phyloP scores from a whole-genome alignment of 1,140 invertebrate genomes.

The Halictus rubicundus region DNA sequence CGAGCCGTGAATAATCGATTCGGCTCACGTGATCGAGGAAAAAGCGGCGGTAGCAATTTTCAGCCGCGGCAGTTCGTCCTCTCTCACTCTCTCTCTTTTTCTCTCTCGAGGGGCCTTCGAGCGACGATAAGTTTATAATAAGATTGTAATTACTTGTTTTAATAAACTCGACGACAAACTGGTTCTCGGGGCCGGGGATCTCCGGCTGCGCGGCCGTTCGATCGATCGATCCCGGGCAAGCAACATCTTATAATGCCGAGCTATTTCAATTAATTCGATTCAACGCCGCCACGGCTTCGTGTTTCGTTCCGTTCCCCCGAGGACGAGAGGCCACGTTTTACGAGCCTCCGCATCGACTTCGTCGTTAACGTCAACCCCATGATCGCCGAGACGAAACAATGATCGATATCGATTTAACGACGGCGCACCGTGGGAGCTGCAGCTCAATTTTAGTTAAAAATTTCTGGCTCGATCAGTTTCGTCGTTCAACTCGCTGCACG shows the following conservation, averaged over 20 bases:
- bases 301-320: not conserved
- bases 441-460: not conserved
- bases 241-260: not conserved
- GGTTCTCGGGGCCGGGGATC: not conserved
- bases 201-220: slow-evolving; percentile 26
- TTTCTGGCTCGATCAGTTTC: not conserved
- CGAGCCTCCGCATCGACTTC: slow-evolving; percentile 8
- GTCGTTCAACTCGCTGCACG: too few species aligned
- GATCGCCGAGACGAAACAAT: slow-evolving; percentile 34
- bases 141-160: slow-evolving; percentile 51
- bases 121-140: slow-evolving; percentile 47
- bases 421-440: not conserved
- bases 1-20: slow-evolving; percentile 38
- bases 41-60: slow-evolving; percentile 27
- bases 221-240: slow-evolving; percentile 36
- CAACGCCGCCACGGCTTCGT: not conserved
- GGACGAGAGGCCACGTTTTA: not conserved
- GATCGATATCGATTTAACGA: slow-evolving; percentile 3
- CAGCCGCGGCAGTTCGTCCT: too few species aligned
- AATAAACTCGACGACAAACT: slow-evolving; percentile 57
- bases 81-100: too few species aligned
- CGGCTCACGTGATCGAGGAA: slow-evolving; percentile 12
- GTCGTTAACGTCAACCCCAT: slow-evolving; percentile 40
- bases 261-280: slow-evolving; percentile 4
- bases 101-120: not conserved